Base-by-base conservation (phyloP, 2,113 vertebrate species). In the Solea senegalensis region DNA sequence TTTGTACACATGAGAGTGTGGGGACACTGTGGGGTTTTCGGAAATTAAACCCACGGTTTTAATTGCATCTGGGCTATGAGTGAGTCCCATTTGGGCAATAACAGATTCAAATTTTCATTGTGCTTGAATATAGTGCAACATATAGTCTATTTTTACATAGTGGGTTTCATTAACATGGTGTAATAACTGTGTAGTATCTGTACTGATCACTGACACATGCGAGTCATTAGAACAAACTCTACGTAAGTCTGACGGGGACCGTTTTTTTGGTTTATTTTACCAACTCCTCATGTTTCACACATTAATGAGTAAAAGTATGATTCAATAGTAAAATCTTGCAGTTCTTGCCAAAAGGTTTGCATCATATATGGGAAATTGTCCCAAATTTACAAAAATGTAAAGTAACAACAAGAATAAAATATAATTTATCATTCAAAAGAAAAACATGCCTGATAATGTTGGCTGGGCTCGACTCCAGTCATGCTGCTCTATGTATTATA, bases 1-100 rank as follows among this genome's bases (percentile, higher is more conserved):
- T 71, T 81, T 86, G 78, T 81, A 76, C 68, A 82, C 73, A 69
- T 49, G 43, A 65, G 44, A 76, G 55, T 75, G 68, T 68, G 74
- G 43, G 54, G 56, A 45, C 67, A 61, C 66, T 21, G 61, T 57
- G 69, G 21, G 34, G 34, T 34, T 34, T 34, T 34, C 34, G 5
- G 52, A 78, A 76, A 61, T 59, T 2, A 46, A 71, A 59, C 28
- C 68, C 60, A 62, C 16, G 2, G 41, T 73, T 55, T 62, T 75
- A 67, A 78, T 61, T 74, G 61, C 74, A 62, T 72, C 69, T 68
- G 74, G 74, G 56, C 66, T 58, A 44, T 28, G 34, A 59, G 15
- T 39, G 45, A 16, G 66, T 69, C 65, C 40, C 54, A 50, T 65
- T 50, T 65, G 71, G 82, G 77, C 79, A 66, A 80, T 73, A 73